Evolutionary conservation across 2,113 vertebrate species (phyloP), one percentile per base, ranked within the genome.

Genomic region (Gymnarchus niloticus): DNA sequence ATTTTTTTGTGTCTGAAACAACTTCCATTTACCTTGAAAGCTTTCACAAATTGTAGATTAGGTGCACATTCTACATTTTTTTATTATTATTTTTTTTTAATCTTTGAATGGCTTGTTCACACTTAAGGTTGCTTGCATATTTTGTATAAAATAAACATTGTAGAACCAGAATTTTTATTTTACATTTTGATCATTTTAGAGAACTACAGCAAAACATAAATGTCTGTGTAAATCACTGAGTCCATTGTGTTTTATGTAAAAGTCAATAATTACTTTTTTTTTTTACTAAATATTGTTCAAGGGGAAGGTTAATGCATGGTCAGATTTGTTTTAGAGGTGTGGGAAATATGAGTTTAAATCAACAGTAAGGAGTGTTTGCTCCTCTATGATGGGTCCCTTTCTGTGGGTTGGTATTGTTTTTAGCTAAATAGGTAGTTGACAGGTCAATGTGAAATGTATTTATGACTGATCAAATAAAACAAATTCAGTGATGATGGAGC

Each of bases 101-200:
- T 48, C 17, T 83, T 69, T 25, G 52, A 54, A 54, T 54, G 33
- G 17, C 33, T 10, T 73, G 65, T 41, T 21, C 57, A 46, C 14
- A 56, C 80, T 77, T 52, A 85, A 57, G 76, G 52, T 85, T 78
- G 52, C 84, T 44, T 78, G 69, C 73, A 48, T 85, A 85, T 85
- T 85, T 85, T 85, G 76, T 80, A 85, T 56, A 85, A 80, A 85
- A 78, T 85, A 85, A 85, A 85, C 41, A 33, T 28, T 25, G 17
- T 37, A 56, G 56, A 28, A 77, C 84, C 48, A 73, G 65, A 54
- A 44, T 77, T 52, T 54, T 21, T 3, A 28, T 25, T 56, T 17
- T 83, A n/a, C 19, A 3, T 73, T 28, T 84, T 41, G n/a, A 14
- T 44, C 1, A 46, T 83, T 82, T 54, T 28, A 54, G 49, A 82